Base-by-base conservation (phyloP, 2,113 vertebrate genomes). In the Nothoprocta perdicaria region DNA sequence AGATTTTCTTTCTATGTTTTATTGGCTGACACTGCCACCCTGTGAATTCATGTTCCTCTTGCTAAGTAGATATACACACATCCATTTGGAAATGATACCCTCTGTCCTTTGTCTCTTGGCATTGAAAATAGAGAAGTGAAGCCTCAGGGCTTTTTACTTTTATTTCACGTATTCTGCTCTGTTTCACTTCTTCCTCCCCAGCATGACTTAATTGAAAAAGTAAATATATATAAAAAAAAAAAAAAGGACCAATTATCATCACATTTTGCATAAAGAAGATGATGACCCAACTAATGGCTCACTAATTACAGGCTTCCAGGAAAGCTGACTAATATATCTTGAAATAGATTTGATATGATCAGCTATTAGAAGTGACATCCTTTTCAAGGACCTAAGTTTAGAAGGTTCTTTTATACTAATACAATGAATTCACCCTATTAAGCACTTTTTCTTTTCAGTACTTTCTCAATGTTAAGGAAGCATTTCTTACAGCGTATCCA, bases 341-440 rank as follows among this genome's bases (percentile, higher is more conserved):
- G 7, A 94, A 93, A 91, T 96, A 94, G 89, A 89, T 91, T 92
- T 94, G 21, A 81, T 91, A 93, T 91, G 89, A 95, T 93, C 72
- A 85, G 60, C 79, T 91, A 89, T 92, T 94, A 79, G 91, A 91
- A 92, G 85, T 80, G n/a, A 6, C 62, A 85, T 73, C 60, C 72
- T 77, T 87, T 89, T 80, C 38, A 82, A 74, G 58, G 9, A 82
- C 12, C 55, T 80, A 92, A 83, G 27, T 83, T 85, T 92, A 91
- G 85, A 92, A 88, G 13, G 14, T 74, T 83, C 15, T 41, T 78
- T 92, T 12, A 9, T 80, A 78, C 62, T 23, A 65, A 65, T 91
- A 46, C 50, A 91, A 75, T 38, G 14, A 5, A 26, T 67, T 73
- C 80, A 3, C n/a, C 29, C 14, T 65, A 58, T 10, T 53, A 58